Percentiles rank a stretch among this genome's conserved stretches.
phyloP scores from a whole-genome alignment of 2,113 vertebrate species.

The Lophius piscatorius region DNA sequence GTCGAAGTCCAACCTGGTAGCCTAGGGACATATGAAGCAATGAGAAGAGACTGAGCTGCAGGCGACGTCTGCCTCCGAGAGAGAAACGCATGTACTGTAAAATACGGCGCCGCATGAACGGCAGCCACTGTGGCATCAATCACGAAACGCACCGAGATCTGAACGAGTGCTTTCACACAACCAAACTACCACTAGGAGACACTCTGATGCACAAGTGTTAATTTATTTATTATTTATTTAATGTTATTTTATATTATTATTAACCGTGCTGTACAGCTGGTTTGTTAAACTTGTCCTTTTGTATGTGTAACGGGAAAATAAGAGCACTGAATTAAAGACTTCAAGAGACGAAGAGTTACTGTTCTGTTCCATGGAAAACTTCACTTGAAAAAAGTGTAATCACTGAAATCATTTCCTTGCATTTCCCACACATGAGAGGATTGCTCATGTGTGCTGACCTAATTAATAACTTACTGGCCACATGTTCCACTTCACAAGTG shows the following conservation, averaged over 20 bases:
- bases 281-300: slow-evolving; percentile 15
- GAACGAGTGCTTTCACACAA: slow-evolving; percentile 36
- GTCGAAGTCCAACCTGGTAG: slow-evolving; percentile 26
- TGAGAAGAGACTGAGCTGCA: slow-evolving; percentile 5
- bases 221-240: slow-evolving; percentile 73
- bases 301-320: slow-evolving; percentile 15
- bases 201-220: slow-evolving; percentile 32
- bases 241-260: slow-evolving; percentile 30
- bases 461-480: background rate
- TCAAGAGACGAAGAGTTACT: background rate
- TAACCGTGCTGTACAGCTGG: slow-evolving; percentile 10
- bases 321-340: slow-evolving; percentile 47
- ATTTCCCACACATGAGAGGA: no score
- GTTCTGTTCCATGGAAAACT: slow-evolving; percentile 25
- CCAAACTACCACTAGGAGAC: slow-evolving; percentile 30
- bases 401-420: background rate
- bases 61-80: slow-evolving; percentile 4
- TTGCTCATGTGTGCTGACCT: background rate
- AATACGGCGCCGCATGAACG: background rate
- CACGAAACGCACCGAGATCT: background rate
- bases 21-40: slow-evolving; percentile 11
- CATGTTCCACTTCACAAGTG: slow-evolving; percentile 44
- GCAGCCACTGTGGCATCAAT: slow-evolving; percentile 2
- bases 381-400: background rate
- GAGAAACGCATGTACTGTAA: slow-evolving; percentile 13